These are phyloP conservation scores for Agonum fuliginosum DNA, from an alignment of 2,888 invertebrate genomes.

Conservation along the genomic window DNA sequence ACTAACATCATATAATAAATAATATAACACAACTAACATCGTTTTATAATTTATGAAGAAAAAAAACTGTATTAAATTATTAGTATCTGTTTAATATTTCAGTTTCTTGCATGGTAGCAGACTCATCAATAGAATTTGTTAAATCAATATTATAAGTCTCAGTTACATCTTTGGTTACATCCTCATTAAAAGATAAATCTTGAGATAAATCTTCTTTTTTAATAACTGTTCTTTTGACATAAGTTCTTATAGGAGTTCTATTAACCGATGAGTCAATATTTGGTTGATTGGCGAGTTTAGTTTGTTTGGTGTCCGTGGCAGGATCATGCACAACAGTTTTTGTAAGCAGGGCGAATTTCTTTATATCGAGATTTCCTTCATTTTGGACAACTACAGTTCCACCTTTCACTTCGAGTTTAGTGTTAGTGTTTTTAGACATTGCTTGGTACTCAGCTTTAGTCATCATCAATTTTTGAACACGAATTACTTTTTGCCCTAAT, in stretches of 20 bases:
- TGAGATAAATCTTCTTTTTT: conserved; percentile 44
- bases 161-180: too few species aligned
- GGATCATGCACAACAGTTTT: conserved; percentile 20
- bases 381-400: conserved; percentile 41
- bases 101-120: conserved; percentile 1
- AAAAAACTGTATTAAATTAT: neutral
- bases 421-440: conserved; percentile 81
- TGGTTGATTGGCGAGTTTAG: conserved; percentile 16
- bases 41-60: too few species aligned
- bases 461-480: conserved; percentile 80
- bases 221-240: conserved; percentile 53
- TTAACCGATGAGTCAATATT: conserved; percentile 44
- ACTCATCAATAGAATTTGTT: neutral
- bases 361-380: conserved; percentile 30
- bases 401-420: conserved; percentile 69
- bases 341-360: conserved; percentile 25
- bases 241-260: conserved; percentile 50
- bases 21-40: too few species aligned
- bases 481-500: conserved; percentile 78
- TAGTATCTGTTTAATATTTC: neutral
- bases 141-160: conserved; percentile 30
- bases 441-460: conserved; percentile 81
- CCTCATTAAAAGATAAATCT: neutral
- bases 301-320: neutral
- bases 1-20: too few species aligned